Percentiles rank a stretch among this genome's conserved stretches.
phyloP scores from a whole-genome alignment of 2,113 vertebrate species.

The Aleadryas rufinucha region DNA sequence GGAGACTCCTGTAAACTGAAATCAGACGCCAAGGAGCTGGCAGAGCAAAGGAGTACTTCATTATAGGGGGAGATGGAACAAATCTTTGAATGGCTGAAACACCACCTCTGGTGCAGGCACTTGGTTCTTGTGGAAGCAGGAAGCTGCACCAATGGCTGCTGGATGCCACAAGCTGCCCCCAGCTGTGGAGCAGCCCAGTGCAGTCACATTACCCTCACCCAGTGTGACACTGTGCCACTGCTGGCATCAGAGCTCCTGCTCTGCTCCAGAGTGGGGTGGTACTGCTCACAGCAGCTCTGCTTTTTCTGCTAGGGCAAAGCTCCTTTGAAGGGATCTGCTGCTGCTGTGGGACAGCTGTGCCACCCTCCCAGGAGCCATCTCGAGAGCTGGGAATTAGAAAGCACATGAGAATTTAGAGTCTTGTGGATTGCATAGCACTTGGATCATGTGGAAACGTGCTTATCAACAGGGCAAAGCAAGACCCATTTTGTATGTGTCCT shows the following conservation, averaged over 20 bases:
- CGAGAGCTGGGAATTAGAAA: neutral
- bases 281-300: neutral
- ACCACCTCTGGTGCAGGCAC: neutral
- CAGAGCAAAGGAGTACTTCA: neutral
- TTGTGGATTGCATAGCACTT: neutral
- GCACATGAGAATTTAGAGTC: neutral
- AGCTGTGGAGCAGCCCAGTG: neutral
- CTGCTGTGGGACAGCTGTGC: neutral
- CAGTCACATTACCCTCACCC: neutral
- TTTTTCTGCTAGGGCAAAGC: neutral
- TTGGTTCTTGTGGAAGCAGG: neutral
- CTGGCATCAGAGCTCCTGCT: neutral
- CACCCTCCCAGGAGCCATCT: neutral
- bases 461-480: neutral
- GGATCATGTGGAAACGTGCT: neutral
- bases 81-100: neutral
- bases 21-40: neutral
- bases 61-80: neutral
- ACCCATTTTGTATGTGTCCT: neutral
- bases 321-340: neutral
- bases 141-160: rapidly evolving
- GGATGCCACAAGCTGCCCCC: neutral
- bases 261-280: neutral
- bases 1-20: neutral
- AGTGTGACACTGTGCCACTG: too few relatives aligned